Conservation (phyloP, 1,140 invertebrate species). For the Bactericera cockerelli region DNA sequence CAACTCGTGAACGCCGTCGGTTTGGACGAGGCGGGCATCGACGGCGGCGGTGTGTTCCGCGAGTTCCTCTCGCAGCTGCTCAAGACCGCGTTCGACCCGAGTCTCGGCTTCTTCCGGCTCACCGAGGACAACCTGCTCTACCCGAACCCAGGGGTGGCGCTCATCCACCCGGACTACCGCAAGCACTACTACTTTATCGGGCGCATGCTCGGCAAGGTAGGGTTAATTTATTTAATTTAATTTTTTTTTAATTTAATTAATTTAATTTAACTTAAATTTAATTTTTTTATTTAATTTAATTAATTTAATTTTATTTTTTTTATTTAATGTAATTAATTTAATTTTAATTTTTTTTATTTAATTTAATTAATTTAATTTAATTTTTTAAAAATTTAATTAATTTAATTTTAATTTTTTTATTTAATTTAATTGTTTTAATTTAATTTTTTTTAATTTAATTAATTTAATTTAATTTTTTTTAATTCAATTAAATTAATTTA, state of each 20-base stretch:
- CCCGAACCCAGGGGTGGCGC: constrained; percentile 80
- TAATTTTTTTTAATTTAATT: too few species aligned
- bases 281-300: not conserved
- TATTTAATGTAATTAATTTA: not conserved
- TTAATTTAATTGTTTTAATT: too few species aligned
- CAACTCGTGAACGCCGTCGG: constrained; percentile 80
- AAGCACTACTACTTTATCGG: constrained; percentile 94
- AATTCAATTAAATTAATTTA: too few species aligned
- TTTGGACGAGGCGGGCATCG: constrained; percentile 85
- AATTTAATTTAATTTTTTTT: too few species aligned
- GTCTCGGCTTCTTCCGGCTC: constrained; percentile 81
- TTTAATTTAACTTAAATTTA: too few species aligned
- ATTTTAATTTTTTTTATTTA: too few species aligned
- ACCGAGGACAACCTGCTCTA: constrained; percentile 88
- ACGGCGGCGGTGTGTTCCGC: constrained; percentile 85
- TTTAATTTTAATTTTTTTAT: too few species aligned
- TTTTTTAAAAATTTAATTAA: too few species aligned
- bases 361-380: too few species aligned
- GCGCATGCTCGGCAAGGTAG: constrained; percentile 79
- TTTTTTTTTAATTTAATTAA: too few species aligned
- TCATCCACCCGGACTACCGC: constrained; percentile 66
- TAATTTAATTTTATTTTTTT: too few species aligned
- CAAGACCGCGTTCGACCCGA: constrained; percentile 92
- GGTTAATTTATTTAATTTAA: too few species aligned
- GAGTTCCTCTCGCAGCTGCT: constrained; percentile 83